Evolutionary conservation across 2,888 invertebrate genomes (phyloP).

Genomic region (Acrobasis suavella): DNA sequence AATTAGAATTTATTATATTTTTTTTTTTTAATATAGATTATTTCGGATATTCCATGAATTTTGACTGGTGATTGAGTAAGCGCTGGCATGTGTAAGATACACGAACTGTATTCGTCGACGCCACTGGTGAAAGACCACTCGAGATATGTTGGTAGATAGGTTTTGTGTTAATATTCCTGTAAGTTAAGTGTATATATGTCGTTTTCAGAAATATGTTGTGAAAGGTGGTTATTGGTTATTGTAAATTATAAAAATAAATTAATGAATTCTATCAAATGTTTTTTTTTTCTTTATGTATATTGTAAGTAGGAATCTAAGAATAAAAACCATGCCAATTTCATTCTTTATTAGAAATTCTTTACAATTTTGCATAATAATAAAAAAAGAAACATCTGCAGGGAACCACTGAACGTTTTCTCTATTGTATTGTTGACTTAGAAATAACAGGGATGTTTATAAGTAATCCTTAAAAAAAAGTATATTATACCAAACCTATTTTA

Average conservation of each 20-base stretch:
- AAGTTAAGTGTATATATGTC: slow-evolving; percentile 66
- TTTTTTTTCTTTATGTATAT: slow-evolving; percentile 15
- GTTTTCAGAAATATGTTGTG: slow-evolving; percentile 51
- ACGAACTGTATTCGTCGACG: background rate
- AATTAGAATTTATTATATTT: background rate
- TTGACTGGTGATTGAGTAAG: background rate
- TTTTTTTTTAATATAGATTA: background rate
- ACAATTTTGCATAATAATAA: slow-evolving; percentile 6
- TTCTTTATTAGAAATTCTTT: background rate
- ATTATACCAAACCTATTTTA: background rate
- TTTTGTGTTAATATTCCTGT: slow-evolving; percentile 63
- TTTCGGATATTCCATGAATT: background rate
- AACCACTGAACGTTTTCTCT: background rate
- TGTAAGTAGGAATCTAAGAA: background rate
- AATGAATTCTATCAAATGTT: slow-evolving; percentile 33
- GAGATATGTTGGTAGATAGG: slow-evolving; percentile 42
- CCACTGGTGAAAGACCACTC: slow-evolving; percentile 25
- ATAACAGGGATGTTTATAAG: background rate
- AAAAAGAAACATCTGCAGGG: slow-evolving; percentile 8
- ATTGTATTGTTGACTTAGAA: slow-evolving; percentile 14
- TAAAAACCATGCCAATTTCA: background rate
- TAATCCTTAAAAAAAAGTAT: background rate
- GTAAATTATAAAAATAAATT: slow-evolving; percentile 70
- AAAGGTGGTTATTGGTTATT: slow-evolving; percentile 61
- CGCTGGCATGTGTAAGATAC: background rate